Evolutionary conservation across 2,113 vertebrate genomes (phyloP).

Genomic region (Tragelaphus strepsiceros): DNA sequence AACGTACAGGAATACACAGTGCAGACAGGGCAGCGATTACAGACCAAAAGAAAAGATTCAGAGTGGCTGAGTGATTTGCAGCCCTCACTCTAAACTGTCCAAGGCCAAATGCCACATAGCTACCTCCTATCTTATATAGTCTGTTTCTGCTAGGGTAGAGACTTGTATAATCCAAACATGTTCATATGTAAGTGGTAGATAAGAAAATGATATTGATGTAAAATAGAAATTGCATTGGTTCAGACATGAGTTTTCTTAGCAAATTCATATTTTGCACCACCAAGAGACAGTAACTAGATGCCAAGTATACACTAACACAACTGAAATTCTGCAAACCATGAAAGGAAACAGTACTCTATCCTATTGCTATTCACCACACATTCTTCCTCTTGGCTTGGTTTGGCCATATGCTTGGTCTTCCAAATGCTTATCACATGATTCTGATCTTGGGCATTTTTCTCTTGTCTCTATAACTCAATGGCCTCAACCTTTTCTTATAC

Average conservation of each 20-base stretch:
- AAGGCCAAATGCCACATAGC: background rate
- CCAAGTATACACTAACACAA: background rate
- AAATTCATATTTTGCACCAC: background rate
- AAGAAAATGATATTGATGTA: background rate
- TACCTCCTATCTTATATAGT: background rate
- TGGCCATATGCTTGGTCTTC: background rate
- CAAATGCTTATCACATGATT: background rate
- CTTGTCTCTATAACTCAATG: background rate
- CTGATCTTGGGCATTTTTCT: background rate
- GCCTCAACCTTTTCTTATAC: background rate
- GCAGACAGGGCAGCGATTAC: background rate
- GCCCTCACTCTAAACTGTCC: background rate
- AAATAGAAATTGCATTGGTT: background rate
- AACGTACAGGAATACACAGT: background rate
- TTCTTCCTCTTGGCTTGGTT: background rate
- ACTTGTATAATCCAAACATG: background rate
- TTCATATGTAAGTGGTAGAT: background rate
- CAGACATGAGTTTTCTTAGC: background rate
- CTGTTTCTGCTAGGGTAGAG: background rate
- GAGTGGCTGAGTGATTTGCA: background rate
- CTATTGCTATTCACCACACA: background rate
- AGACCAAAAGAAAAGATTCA: background rate
- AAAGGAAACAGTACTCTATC: background rate
- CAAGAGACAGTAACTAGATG: background rate
- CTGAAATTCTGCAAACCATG: background rate